These are phyloP conservation scores for Magallana gigas DNA, from an alignment of 1,140 invertebrate genomes.

Conservation along the genomic window DNA sequence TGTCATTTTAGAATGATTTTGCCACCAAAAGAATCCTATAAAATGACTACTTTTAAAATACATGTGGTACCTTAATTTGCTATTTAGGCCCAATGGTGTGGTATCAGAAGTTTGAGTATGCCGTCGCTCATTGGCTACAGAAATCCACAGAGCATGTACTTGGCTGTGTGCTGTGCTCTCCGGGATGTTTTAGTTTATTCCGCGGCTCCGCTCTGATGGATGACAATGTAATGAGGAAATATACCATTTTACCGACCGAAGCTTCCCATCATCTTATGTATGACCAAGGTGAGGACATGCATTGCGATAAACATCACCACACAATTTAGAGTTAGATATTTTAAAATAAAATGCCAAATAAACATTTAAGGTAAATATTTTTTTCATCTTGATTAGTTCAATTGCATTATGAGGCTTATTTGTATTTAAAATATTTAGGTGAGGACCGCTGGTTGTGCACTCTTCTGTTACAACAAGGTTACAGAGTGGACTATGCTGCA, in stretches of 20 bases:
- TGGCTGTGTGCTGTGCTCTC: slow-evolving; percentile 84
- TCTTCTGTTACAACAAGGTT: slow-evolving; percentile 95
- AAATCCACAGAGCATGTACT: slow-evolving; percentile 85
- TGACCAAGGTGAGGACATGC: slow-evolving; percentile 81
- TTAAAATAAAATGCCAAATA: too few species aligned
- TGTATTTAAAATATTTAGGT: slow-evolving; percentile 64
- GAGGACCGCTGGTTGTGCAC: slow-evolving; percentile 93
- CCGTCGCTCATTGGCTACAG: slow-evolving; percentile 85
- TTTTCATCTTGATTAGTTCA: too few species aligned
- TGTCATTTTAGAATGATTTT: too few species aligned
- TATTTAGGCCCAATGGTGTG: slow-evolving; percentile 81
- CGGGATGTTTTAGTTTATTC: slow-evolving; percentile 86
- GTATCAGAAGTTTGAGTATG: slow-evolving; percentile 86
- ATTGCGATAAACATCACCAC: background rate
- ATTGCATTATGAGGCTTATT: too few species aligned
- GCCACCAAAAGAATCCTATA: too few species aligned
- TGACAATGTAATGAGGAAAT: slow-evolving; percentile 83
- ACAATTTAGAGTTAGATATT: too few species aligned
- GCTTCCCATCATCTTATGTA: slow-evolving; percentile 84
- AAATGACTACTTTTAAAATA: too few species aligned
- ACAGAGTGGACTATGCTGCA: slow-evolving; percentile 98
- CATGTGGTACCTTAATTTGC: background rate
- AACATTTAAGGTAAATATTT: too few species aligned
- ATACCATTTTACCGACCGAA: slow-evolving; percentile 82
- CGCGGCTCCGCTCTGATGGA: slow-evolving; percentile 83